Evolutionary conservation across 2,888 invertebrate species (phyloP).

Genomic region (Pollenia labialis): DNA sequence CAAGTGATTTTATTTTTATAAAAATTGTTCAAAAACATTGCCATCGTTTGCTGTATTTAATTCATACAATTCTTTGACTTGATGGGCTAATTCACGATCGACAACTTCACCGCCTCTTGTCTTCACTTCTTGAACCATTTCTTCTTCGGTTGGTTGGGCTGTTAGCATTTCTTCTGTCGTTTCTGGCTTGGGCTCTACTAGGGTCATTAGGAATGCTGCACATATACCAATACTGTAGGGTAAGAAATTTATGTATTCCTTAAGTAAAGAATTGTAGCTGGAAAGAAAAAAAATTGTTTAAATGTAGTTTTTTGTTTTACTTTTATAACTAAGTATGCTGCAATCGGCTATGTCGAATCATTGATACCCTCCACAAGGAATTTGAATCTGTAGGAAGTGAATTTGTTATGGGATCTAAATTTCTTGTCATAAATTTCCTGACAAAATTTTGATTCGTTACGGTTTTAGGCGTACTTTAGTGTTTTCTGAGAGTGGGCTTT

Average conservation of each 20-base stretch:
- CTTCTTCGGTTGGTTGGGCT: slow-evolving; percentile 58
- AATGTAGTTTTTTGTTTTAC: not conserved
- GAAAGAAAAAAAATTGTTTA: slow-evolving; percentile 4
- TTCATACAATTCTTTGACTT: slow-evolving; percentile 80
- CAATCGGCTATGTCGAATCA: no score
- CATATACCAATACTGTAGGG: slow-evolving; percentile 78
- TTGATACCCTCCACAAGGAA: no score
- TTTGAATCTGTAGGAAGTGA: no score
- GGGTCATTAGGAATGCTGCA: slow-evolving; percentile 77
- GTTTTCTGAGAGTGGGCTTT: no score
- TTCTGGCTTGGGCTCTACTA: slow-evolving; percentile 76
- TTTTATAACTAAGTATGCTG: no score
- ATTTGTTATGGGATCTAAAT: no score
- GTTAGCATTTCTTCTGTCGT: slow-evolving; percentile 75
- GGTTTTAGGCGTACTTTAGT: no score
- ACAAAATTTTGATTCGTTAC: no score
- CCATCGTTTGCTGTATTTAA: slow-evolving; percentile 76
- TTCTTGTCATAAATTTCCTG: no score
- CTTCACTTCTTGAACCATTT: slow-evolving; percentile 72
- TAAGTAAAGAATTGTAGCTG: slow-evolving; percentile 78
- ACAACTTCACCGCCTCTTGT: slow-evolving; percentile 79
- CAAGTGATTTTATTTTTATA: slow-evolving; percentile 23
- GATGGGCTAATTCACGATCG: slow-evolving; percentile 80
- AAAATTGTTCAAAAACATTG: slow-evolving; percentile 77
- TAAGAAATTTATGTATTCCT: slow-evolving; percentile 80